A percentile compares a stretch with the other conserved stretches of the same genome.
Evolutionary conservation across 2,797 vertebrate genomes (phyloP).

Genomic region (Pangasius macronema): DNA sequence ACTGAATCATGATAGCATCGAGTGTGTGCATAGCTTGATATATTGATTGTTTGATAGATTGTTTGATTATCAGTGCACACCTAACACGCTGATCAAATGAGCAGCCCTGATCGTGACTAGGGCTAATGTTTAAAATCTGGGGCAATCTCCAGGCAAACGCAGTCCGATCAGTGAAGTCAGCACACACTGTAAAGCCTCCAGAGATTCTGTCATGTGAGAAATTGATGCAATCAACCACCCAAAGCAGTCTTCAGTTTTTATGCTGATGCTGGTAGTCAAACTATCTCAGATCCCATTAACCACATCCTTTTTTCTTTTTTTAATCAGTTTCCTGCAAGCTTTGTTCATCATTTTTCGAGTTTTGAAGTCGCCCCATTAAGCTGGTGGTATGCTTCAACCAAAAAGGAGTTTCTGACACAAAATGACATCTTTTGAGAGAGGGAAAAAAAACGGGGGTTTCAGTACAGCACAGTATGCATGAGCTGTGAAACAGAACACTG

Average conservation of each 20-base stretch:
- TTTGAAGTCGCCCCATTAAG: background rate
- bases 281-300: background rate
- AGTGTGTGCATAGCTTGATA: background rate
- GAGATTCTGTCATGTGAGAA: background rate
- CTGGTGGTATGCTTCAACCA: background rate
- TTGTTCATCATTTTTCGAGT: background rate
- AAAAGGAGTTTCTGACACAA: background rate
- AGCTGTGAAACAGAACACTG: background rate
- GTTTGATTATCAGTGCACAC: background rate
- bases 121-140: background rate
- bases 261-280: background rate
- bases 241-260: background rate
- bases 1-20: background rate
- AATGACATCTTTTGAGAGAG: background rate
- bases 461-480: background rate
- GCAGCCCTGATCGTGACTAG: background rate
- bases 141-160: background rate
- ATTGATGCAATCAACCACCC: background rate
- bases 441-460: background rate
- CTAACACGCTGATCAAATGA: background rate
- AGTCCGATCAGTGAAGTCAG: background rate
- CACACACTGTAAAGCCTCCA: background rate
- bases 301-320: slow-evolving; percentile 17
- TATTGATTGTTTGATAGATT: background rate
- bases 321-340: background rate